A percentile compares a stretch with the other conserved stretches of the same genome.
Conservation (phyloP, 2,113 vertebrate species). For the Pterocles orientalis region DNA sequence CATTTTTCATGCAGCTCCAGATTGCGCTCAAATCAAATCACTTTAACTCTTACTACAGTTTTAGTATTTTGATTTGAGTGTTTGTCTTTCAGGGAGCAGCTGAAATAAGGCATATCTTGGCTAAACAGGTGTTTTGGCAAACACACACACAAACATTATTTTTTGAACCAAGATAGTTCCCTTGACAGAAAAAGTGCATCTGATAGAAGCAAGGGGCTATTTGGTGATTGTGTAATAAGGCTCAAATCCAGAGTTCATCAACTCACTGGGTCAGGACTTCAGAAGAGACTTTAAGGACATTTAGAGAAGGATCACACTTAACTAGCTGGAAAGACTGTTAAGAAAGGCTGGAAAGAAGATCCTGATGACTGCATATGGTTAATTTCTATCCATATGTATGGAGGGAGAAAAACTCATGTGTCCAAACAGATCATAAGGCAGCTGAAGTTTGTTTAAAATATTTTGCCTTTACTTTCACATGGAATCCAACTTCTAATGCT, state of each 20-base stretch:
- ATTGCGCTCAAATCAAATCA: background rate
- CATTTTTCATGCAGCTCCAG: background rate
- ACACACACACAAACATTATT: background rate
- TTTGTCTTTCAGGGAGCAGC: background rate
- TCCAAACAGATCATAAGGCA: background rate
- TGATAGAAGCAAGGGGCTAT: background rate
- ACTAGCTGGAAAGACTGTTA: background rate
- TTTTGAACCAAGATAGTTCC: background rate
- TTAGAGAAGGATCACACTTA: background rate
- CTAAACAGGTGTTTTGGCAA: conserved; percentile 11
- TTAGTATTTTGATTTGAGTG: background rate
- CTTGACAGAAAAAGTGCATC: background rate
- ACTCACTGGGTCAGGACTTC: background rate
- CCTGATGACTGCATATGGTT: background rate
- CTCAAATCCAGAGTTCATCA: background rate
- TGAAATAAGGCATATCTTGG: background rate
- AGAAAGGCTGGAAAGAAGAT: background rate
- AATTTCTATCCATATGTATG: background rate
- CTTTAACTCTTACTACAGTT: background rate
- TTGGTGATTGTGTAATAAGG: background rate
- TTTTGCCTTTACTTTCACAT: background rate
- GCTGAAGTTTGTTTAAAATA: background rate
- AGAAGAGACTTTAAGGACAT: background rate
- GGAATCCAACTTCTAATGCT: background rate
- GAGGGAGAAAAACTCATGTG: background rate